Evolutionary conservation across 2,797 vertebrate genomes (phyloP).

Genomic region (Rhynchotus rufescens): DNA sequence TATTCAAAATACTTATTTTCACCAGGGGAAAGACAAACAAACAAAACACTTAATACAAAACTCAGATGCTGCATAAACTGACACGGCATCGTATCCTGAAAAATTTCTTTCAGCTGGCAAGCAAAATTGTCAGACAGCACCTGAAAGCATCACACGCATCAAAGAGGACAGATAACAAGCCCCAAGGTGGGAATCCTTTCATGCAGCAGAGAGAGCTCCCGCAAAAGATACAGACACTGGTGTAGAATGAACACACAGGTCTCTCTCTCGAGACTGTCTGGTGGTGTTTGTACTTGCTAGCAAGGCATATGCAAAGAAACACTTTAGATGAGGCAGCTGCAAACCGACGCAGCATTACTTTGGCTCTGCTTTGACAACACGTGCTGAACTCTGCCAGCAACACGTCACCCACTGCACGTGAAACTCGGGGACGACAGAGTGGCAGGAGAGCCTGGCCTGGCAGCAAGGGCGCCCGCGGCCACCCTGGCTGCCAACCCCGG

Average conservation of each 20-base stretch:
- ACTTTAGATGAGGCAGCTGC: background rate
- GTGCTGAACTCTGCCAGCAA: background rate
- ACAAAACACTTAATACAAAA: background rate
- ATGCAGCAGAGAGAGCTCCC: rapidly evolving
- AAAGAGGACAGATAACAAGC: no score
- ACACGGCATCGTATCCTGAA: rapidly evolving
- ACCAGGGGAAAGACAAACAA: background rate
- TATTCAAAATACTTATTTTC: background rate
- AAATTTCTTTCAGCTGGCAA: background rate
- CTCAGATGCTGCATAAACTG: background rate
- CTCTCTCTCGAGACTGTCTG: background rate
- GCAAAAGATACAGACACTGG: rapidly evolving
- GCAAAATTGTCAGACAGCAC: background rate
- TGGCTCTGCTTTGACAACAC: no score
- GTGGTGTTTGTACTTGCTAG: background rate
- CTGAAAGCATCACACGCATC: background rate
- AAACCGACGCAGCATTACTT: rapidly evolving
- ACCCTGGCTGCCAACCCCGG: background rate
- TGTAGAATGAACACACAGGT: background rate
- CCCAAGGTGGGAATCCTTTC: rapidly evolving
- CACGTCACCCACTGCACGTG: rapidly evolving
- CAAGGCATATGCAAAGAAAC: background rate
- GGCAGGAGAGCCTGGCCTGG: rapidly evolving
- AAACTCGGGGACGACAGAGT: background rate
- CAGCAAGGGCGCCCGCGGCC: background rate